Evolutionary conservation across 1,140 invertebrate genomes (phyloP), one percentile per base, ranked within the genome.

Genomic region (Neotoxoptera formosana): DNA sequence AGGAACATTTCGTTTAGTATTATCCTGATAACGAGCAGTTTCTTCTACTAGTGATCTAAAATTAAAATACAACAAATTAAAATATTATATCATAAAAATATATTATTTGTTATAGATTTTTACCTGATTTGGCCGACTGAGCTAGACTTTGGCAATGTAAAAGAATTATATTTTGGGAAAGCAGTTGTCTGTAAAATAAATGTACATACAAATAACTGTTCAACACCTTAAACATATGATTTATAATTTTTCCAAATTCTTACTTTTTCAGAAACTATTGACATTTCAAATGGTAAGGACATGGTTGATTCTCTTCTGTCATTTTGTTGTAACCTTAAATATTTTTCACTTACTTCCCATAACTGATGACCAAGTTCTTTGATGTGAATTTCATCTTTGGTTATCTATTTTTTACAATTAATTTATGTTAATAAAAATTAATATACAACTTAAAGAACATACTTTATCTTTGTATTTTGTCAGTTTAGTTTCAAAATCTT

Each of bases 321-420:
- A 67, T 94, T 92, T 87, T 94, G 94, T 94, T 94, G 93, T 21
- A 93, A 53, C 30, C 47, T 81, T n/a, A 94, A 86, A 56, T 94
- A 93, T 94, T 94, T 94, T 48, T 94, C 94, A 91, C 94, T 94
- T 21, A 94, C 84, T 76, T 94, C 89, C 94, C 94, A 94, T 11
- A 94, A 67, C 51, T 94, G 93, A 3, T 94, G 93, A 88, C 94
- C 94, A 21, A 94, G 86, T 51, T 94, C 93, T 76, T 83, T 93
- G 4, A 94, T 94, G 81, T 94, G 93, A 9, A 94, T 90, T 93
- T 94, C 90, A 90, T 94, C 91, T 94, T 90, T 90, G 7, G 47
- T 90, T 51, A 94, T 91, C 94, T 94, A 48, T n/a, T 21, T n/a
- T 21, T 41, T 34, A 87, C 1, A 14, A 41, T 41, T 89, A 25